Evolutionary conservation across 2,888 invertebrate species (phyloP).

Genomic region (Notocelia uddmanniana): DNA sequence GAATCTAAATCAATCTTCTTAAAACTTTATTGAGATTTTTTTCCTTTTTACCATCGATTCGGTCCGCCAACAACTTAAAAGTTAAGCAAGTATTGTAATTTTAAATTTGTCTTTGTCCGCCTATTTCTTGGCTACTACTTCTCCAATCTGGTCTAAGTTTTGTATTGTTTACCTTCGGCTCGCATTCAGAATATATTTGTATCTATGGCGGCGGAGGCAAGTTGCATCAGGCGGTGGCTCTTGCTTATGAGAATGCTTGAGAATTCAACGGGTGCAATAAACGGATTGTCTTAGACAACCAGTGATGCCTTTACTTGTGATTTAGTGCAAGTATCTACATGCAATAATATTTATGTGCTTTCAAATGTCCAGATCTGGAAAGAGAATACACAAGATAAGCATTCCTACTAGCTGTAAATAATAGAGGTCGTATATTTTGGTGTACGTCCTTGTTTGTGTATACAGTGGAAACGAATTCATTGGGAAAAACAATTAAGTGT

Average conservation of each 20-base stretch:
- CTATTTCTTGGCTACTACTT: slow-evolving; percentile 33
- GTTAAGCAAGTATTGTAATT: slow-evolving; percentile 42
- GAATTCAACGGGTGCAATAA: background rate
- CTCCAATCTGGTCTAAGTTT: slow-evolving; percentile 25
- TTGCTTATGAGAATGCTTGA: slow-evolving; percentile 16
- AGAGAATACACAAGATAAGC: background rate
- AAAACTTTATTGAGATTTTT: slow-evolving; percentile 36
- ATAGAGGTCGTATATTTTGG: background rate
- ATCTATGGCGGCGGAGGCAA: slow-evolving; percentile 3
- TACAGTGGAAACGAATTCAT: background rate
- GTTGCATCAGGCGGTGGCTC: slow-evolving; percentile 2
- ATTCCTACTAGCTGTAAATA: too few relatives aligned
- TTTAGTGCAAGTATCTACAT: background rate
- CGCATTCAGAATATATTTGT: slow-evolving; percentile 9
- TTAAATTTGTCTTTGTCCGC: slow-evolving; percentile 38
- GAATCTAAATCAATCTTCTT: slow-evolving; percentile 32
- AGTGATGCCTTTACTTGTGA: background rate
- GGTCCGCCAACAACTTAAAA: slow-evolving; percentile 39
- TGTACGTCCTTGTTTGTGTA: background rate
- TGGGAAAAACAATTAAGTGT: slow-evolving; percentile 33
- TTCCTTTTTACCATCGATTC: slow-evolving; percentile 28
- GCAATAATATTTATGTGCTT: background rate
- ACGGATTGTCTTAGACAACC: background rate
- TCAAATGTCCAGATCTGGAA: background rate
- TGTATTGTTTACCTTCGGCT: slow-evolving; percentile 26